Conservation (phyloP, 2,797 vertebrate genomes). For the Mus minutoides region DNA sequence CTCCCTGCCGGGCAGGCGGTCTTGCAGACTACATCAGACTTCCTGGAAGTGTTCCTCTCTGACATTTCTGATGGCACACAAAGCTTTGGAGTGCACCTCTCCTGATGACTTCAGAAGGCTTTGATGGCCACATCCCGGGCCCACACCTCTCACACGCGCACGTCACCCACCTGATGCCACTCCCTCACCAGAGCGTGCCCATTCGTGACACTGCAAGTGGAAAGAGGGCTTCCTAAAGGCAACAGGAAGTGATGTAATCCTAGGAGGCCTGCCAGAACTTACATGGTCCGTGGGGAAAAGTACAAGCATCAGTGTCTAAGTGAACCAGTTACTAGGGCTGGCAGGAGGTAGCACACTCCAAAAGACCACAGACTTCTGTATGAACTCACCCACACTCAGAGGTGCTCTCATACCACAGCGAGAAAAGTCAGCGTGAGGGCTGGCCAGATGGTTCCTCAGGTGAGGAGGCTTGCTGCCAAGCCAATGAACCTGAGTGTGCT, state of each 20-base stretch:
- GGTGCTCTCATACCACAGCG: neutral
- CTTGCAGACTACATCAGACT: neutral
- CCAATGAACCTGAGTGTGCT: neutral
- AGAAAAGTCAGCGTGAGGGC: neutral
- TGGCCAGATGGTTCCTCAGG: neutral
- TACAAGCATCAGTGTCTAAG: neutral
- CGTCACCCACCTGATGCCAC: too few relatives aligned
- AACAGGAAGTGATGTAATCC: neutral
- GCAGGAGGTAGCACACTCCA: neutral
- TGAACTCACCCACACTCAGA: neutral
- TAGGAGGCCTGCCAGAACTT: neutral
- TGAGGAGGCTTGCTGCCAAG: neutral
- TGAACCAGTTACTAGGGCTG: neutral
- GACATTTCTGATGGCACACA: neutral
- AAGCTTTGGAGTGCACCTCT: neutral
- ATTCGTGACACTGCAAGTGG: neutral
- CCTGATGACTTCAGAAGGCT: neutral
- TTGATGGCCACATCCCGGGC: neutral
- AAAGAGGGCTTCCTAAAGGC: neutral
- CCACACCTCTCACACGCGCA: neutral
- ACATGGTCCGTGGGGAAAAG: neutral
- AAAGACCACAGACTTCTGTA: neutral
- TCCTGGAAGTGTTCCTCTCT: neutral
- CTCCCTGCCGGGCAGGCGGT: neutral
- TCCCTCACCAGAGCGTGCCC: neutral